Evolutionary conservation across 2,888 invertebrate genomes (phyloP).

Genomic region (Trilocha varians): DNA sequence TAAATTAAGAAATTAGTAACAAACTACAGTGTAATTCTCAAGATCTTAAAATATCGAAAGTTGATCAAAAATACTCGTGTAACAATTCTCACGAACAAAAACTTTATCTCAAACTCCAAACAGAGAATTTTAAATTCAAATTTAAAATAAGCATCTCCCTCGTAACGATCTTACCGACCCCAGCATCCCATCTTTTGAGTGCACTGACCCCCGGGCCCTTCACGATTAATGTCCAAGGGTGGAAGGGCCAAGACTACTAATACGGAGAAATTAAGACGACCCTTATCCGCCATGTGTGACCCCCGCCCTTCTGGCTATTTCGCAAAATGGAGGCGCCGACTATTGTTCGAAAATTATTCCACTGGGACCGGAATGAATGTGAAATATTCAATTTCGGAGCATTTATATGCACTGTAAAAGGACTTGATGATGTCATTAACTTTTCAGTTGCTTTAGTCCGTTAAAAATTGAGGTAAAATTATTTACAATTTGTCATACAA

Average conservation of each 20-base stretch:
- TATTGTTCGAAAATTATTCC: constrained; percentile 2
- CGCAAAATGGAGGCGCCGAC: constrained; percentile 28
- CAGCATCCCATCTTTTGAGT: constrained; percentile 53
- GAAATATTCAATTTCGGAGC: neutral
- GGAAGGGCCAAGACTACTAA: constrained; percentile 54
- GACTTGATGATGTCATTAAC: too few species aligned
- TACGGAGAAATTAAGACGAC: constrained; percentile 67
- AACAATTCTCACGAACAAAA: too few species aligned
- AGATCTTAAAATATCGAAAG: too few species aligned
- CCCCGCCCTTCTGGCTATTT: constrained; percentile 27
- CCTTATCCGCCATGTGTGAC: constrained; percentile 52
- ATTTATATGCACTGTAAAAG: too few species aligned
- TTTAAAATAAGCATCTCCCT: constrained; percentile 9
- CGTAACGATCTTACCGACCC: constrained; percentile 41
- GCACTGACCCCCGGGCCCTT: constrained; percentile 60
- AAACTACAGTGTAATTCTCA: too few species aligned
- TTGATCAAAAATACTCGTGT: too few species aligned
- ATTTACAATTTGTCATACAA: too few species aligned
- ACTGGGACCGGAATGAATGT: neutral
- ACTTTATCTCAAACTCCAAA: too few species aligned
- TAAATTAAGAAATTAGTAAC: too few species aligned
- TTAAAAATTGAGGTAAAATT: too few species aligned
- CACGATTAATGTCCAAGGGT: constrained; percentile 65
- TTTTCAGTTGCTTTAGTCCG: too few species aligned
- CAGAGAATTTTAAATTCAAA: constrained; percentile 5